Base-by-base conservation (phyloP, 2,888 invertebrate genomes). In the Drosophila kuntzei region DNA sequence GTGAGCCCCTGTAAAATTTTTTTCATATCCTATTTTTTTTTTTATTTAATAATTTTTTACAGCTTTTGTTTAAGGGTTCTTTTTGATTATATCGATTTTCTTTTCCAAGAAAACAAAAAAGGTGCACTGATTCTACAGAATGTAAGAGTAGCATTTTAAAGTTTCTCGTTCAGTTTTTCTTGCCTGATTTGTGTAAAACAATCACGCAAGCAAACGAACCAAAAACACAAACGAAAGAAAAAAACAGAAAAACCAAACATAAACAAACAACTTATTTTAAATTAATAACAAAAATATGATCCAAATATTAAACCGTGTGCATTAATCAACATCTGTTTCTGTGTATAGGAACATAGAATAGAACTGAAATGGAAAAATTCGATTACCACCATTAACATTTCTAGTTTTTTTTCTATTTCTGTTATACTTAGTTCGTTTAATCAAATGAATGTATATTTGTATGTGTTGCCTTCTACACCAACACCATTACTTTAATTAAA, bases 141-240 rank as follows among this genome's bases (percentile, higher is more conserved):
- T 90, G 90, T 90, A 90, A 89, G 90, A 90, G 91, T 90, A 90
- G 90, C 90, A 90, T 90, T 90, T 90, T 90, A 89, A 86, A 91
- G 90, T 90, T 90, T 90, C 90, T 81, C 51, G 82, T 90, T 86
- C 80, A 86, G 90, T 89, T 90, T 90, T 80, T 71, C 87, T 90
- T 90, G 89, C 90, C 90, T 90, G 90, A 90, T 90, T 81, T 79
- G 79, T 76, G 73, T 63, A 55, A 72, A 79, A 67, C 82, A 90
- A 90, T 90, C 90, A 90, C 65, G 90, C 90, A 81, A 90, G 79
- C 85, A 88, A 90, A 90, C 90, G 89, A 88, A 72, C 89, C 81
- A 81, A 76, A 77, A 87, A 76, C 82, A 80, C 54, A 77, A 54
- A 59, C 59, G 41, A 58, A 34, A 32, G 60, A 22, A 53, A 14